Evolutionary conservation across 2,888 invertebrate genomes (phyloP).

Genomic region (Biston betularia): DNA sequence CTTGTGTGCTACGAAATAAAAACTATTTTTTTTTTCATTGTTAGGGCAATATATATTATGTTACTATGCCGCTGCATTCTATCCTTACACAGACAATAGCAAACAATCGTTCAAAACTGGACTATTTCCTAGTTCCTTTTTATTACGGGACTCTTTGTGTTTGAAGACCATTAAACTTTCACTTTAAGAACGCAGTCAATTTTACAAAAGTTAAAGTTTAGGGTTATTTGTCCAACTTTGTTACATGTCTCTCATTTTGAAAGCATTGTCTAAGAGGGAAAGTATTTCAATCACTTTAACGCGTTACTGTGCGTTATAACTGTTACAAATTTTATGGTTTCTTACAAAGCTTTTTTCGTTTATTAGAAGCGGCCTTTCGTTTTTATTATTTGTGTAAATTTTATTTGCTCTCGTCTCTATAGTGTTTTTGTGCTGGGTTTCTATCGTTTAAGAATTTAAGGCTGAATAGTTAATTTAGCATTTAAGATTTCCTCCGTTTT

Average conservation of each 20-base stretch:
- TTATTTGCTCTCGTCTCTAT: conserved; percentile 10
- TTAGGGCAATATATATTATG: conserved; percentile 21
- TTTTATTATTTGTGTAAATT: conserved; percentile 15
- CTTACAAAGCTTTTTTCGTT: conserved; percentile 12
- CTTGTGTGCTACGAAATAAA: not conserved
- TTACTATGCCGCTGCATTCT: conserved; percentile 26
- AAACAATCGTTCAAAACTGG: conserved; percentile 33
- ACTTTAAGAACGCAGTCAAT: conserved; percentile 20
- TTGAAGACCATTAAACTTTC: conserved; percentile 32
- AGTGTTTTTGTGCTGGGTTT: not conserved
- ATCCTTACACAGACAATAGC: conserved; percentile 23
- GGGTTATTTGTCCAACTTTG: conserved; percentile 5
- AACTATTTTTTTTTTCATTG: conserved; percentile 1
- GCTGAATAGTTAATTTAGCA: not conserved
- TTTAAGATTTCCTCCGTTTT: not conserved
- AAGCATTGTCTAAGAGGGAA: conserved; percentile 40
- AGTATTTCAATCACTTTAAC: conserved; percentile 36
- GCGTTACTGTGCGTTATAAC: conserved; percentile 13
- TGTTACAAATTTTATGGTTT: conserved; percentile 23
- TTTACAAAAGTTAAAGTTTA: conserved; percentile 11
- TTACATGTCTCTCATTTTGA: conserved; percentile 21
- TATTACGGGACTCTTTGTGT: conserved; percentile 12
- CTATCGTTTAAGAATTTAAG: not conserved
- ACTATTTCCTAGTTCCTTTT: conserved; percentile 27
- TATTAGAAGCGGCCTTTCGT: conserved; percentile 12